Evolutionary conservation across 1,140 invertebrate species (phyloP).

Genomic region (Drosophila nannoptera): DNA sequence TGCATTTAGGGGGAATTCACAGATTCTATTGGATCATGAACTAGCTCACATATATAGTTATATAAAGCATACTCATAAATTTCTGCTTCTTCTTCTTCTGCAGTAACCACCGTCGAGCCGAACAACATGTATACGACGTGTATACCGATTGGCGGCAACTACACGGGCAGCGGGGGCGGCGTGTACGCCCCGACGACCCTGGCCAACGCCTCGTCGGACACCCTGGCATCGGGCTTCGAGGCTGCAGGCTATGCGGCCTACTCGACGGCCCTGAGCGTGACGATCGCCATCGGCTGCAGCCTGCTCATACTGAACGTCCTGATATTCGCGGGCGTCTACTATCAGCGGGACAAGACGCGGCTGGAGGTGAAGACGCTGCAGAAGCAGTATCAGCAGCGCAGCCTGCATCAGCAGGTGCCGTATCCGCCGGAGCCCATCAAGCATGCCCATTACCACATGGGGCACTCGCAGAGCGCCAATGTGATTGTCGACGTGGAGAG

Average conservation of each 20-base stretch:
- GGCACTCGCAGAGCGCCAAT: constrained; percentile 84
- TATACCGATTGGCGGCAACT: constrained; percentile 80
- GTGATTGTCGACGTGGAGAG: constrained; percentile 90
- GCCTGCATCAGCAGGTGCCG: constrained; percentile 85
- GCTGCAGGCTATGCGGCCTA: constrained; percentile 92
- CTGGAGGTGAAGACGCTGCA: constrained; percentile 89
- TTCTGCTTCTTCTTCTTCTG: constrained; percentile 34
- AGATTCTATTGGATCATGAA: no score
- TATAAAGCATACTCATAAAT: background rate
- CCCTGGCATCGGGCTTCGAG: constrained; percentile 85
- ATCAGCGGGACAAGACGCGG: constrained; percentile 92
- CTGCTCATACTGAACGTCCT: constrained; percentile 93
- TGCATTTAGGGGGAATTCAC: no score
- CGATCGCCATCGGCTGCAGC: constrained; percentile 95
- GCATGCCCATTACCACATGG: constrained; percentile 84
- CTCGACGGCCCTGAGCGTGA: constrained; percentile 92
- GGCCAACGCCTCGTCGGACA: constrained; percentile 84
- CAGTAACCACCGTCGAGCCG: constrained; percentile 81
- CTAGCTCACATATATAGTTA: background rate
- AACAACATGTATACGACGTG: constrained; percentile 81
- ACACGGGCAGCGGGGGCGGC: constrained; percentile 75
- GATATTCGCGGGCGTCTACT: constrained; percentile 96
- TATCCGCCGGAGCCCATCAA: constrained; percentile 85
- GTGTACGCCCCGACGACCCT: constrained; percentile 80
- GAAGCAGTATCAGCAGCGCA: constrained; percentile 83